Evolutionary conservation across 2,888 invertebrate genomes (phyloP), one percentile per base, ranked within the genome.

Genomic region (Acronicta aceris): DNA sequence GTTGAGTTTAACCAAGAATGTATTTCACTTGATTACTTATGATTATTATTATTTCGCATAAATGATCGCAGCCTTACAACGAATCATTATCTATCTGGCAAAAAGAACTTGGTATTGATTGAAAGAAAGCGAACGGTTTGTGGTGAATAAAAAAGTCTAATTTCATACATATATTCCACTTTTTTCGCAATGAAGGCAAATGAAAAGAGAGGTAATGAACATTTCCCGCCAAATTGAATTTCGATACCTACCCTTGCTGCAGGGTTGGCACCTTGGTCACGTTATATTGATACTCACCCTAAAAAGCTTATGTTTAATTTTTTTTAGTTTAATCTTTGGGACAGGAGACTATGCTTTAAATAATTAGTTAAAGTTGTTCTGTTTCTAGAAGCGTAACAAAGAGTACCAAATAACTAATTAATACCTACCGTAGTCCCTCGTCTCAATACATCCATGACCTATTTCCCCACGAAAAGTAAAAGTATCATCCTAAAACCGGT

Each of bases 141-240:
- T 54, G 68, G 60, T 55, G 64, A 76, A 76, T 75, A 68, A 74
- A n/a, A n/a, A 69, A 60, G 63, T 68, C 57, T 68, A 68, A 78
- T 78, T 79, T 62, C 54, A 73, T 74, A 58, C 51, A 65, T 69
- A 63, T 69, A 71, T 66, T 68, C 47, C 49, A 46, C 13, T 58
- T 59, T n/a, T 65, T 50, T 38, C 49, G 21, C 62, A 51, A 59
- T 52, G 45, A 47, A 70, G 38, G 40, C 58, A 69, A 74, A 71
- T 76, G 64, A 65, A 59, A 68, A 70, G 56, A 59, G 56, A 69
- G 56, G 62, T 65, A 59, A 64, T 64, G 73, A 80, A 66, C 59
- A 66, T 66, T 75, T 64, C 57, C 46, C 51, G 36, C 64, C 53
- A 73, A 76, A 78, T 75, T 78, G 66, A 73, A 76, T 71, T 69